These are phyloP conservation scores for Avahi laniger DNA, from an alignment of 2,797 vertebrate genomes.

Conservation along the genomic window DNA sequence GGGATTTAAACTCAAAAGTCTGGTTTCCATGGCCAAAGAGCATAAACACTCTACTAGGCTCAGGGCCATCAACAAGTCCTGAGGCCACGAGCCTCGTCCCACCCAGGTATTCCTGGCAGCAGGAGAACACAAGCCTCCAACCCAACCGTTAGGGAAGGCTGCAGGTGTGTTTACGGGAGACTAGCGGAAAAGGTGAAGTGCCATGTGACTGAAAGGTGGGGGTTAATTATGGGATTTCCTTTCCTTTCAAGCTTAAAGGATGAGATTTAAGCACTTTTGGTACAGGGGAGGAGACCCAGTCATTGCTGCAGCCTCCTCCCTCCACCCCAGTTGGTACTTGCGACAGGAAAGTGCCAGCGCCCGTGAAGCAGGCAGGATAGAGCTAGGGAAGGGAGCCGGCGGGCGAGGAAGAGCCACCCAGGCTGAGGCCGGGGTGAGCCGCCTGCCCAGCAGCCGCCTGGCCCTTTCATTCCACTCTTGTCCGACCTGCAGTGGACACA, in stretches of 20 bases:
- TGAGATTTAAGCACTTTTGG: slow-evolving; percentile 28
- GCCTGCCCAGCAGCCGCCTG: neutral
- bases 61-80: neutral
- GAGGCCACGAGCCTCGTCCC: neutral
- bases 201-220: neutral
- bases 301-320: neutral
- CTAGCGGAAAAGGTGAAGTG: neutral
- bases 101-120: neutral
- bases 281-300: neutral
- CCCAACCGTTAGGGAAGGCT: neutral
- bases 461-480: neutral
- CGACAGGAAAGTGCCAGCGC: neutral
- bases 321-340: neutral
- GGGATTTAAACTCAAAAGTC: neutral
- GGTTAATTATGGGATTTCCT: slow-evolving; percentile 66
- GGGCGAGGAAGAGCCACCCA: neutral
- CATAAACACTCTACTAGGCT: neutral
- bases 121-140: neutral
- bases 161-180: slow-evolving; percentile 42
- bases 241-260: slow-evolving; percentile 60
- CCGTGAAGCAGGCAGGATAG: neutral
- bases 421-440: neutral
- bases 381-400: neutral
- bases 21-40: neutral
- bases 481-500: neutral